Evolutionary conservation across 2,797 vertebrate genomes (phyloP), one percentile per base, ranked within the genome.

Genomic region (Rhinella marina): DNA sequence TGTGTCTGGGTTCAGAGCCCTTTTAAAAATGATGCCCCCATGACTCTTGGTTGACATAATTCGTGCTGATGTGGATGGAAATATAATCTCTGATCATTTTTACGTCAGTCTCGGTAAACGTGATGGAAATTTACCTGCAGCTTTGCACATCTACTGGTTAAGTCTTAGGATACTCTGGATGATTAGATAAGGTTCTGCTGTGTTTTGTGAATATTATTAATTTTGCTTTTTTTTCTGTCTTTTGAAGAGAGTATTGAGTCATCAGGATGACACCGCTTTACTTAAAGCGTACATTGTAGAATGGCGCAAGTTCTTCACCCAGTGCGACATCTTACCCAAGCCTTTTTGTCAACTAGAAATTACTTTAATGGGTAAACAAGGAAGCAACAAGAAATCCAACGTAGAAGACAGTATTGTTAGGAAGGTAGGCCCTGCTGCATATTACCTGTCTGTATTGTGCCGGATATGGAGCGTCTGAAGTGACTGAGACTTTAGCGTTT

Each of bases 221-320:
- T 17, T 12, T 81, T 2, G 10, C 6, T 56, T 56, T 23, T 29
- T 19, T 25, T 92, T n/a, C 91, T 91, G 72, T 86, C 91, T 10
- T 90, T 54, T 77, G 2, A 13, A 99, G 98, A 95, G 97, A 91
- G 98, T 99, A 91, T 92, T 99, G 92, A 99, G 98, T 93, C 98
- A 99, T 92, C 98, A 99, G 92, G 98, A 99, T 91, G 98, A 99
- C 92, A 98, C 98, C 0, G 98, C 98, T 54, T 91, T 99, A 57
- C 95, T 99, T 76, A 99, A 99, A 94, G 98, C 98, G 1, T 99
- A 99, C 90, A 99, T 98, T 12, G 97, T 97, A 91, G 98, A 99
- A 92, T 99, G 98, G 98, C 96, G 98, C 92, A 99, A 99, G 95
- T 99, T 99, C 94, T 99, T 99, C 94, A 99, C 98, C 0, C 98